These are phyloP conservation scores for Cheilosia pagana DNA, from an alignment of 2,888 invertebrate species.

Conservation along the genomic window DNA sequence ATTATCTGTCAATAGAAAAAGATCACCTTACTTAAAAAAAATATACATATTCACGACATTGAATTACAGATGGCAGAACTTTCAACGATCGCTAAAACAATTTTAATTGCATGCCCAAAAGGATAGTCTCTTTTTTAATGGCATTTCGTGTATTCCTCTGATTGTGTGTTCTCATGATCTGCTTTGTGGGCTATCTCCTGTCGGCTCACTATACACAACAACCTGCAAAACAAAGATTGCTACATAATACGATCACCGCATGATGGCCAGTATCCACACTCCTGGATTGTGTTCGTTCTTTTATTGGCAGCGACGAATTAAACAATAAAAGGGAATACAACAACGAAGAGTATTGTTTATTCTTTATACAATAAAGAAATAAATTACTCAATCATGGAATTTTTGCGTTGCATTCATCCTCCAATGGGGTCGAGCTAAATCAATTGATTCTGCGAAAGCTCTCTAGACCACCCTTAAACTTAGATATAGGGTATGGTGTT, in stretches of 20 bases:
- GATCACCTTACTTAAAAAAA: neutral
- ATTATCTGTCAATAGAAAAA: no score
- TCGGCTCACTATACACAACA: constrained; percentile 39
- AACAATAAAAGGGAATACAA: constrained; percentile 49
- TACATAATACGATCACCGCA: constrained; percentile 58
- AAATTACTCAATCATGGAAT: constrained; percentile 80
- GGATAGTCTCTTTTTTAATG: constrained; percentile 59
- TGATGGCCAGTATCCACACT: constrained; percentile 28
- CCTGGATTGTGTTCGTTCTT: constrained; percentile 28
- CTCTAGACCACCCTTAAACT: no score
- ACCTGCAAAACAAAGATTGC: constrained; percentile 48
- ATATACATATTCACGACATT: constrained; percentile 47
- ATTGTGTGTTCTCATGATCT: constrained; percentile 65
- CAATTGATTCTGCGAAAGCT: neutral
- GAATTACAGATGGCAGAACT: constrained; percentile 44
- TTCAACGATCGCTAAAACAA: constrained; percentile 44
- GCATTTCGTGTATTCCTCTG: constrained; percentile 59
- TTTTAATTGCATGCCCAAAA: constrained; percentile 71
- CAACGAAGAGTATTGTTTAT: constrained; percentile 76
- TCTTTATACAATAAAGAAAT: constrained; percentile 83
- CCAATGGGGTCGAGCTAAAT: neutral
- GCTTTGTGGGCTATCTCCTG: constrained; percentile 21
- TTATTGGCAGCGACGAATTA: constrained; percentile 44
- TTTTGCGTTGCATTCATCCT: no score
- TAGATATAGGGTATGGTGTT: no score